Conservation (phyloP, 2,888 invertebrate genomes). For the Elysia crispata region DNA sequence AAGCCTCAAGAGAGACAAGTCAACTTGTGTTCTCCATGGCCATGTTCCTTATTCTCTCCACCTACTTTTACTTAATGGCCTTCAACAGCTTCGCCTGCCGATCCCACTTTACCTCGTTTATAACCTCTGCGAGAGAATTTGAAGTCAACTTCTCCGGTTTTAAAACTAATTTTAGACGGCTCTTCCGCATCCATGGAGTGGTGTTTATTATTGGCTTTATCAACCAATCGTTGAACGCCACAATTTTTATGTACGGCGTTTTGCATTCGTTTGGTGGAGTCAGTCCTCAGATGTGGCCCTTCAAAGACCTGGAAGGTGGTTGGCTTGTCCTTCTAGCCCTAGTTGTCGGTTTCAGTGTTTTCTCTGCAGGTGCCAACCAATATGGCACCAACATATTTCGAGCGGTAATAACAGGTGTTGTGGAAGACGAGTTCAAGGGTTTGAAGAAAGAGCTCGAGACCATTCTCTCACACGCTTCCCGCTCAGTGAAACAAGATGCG, state of each 20-base stretch:
- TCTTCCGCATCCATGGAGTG: neutral
- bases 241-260: conserved; percentile 24
- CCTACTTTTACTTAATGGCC: conserved; percentile 31
- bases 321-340: conserved; percentile 1
- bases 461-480: neutral
- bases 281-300: conserved; percentile 38
- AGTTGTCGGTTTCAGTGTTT: conserved; percentile 30
- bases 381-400: conserved; percentile 39
- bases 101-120: conserved; percentile 21
- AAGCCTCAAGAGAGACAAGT: neutral
- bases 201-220: conserved; percentile 21
- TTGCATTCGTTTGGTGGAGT: conserved; percentile 28
- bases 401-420: conserved; percentile 3
- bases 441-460: neutral
- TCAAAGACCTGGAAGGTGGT: conserved; percentile 10
- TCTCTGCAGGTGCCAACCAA: conserved; percentile 32
- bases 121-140: conserved; percentile 11
- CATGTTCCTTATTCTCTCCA: conserved; percentile 20
- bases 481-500: neutral
- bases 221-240: conserved; percentile 15
- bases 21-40: conserved; percentile 30
- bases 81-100: conserved; percentile 28
- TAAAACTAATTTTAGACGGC: conserved; percentile 21
- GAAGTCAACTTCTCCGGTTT: conserved; percentile 29
- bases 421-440: conserved; percentile 26